These are phyloP conservation scores for Sarcophaga peregrina DNA, from an alignment of 1,140 invertebrate species.

Conservation along the genomic window DNA sequence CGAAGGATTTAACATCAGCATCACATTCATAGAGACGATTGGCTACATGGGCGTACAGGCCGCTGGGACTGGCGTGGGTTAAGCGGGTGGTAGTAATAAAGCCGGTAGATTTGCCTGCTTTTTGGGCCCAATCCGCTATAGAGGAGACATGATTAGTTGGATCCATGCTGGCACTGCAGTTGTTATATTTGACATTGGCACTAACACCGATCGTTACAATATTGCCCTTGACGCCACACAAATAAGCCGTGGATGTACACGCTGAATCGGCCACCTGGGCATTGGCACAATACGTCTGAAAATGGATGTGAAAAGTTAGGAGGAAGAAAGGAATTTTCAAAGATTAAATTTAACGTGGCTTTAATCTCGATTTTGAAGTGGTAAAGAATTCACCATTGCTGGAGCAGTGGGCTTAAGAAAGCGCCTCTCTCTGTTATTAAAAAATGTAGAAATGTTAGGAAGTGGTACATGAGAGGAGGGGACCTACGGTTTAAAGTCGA, in stretches of 20 bases:
- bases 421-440: too few species aligned
- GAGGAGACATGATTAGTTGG: slow-evolving; percentile 72
- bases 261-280: slow-evolving; percentile 85
- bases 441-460: too few species aligned
- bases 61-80: slow-evolving; percentile 63
- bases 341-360: not conserved
- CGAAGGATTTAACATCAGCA: slow-evolving; percentile 68
- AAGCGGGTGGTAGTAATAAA: slow-evolving; percentile 64
- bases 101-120: slow-evolving; percentile 72
- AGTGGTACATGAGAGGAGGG: too few species aligned
- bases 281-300: slow-evolving; percentile 75
- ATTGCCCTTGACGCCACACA: slow-evolving; percentile 80
- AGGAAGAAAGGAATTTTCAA: not conserved
- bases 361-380: too few species aligned
- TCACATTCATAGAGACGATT: slow-evolving; percentile 84
- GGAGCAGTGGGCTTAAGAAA: too few species aligned
- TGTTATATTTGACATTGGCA: slow-evolving; percentile 71
- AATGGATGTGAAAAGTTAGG: not conserved
- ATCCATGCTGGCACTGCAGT: slow-evolving; percentile 76
- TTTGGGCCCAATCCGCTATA: slow-evolving; percentile 85
- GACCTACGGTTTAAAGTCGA: too few species aligned
- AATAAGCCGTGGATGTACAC: slow-evolving; percentile 76
- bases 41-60: slow-evolving; percentile 70
- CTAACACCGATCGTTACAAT: slow-evolving; percentile 74
- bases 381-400: too few species aligned